Conservation (phyloP, 2,113 vertebrate genomes). For the Phoenicopterus ruber region DNA sequence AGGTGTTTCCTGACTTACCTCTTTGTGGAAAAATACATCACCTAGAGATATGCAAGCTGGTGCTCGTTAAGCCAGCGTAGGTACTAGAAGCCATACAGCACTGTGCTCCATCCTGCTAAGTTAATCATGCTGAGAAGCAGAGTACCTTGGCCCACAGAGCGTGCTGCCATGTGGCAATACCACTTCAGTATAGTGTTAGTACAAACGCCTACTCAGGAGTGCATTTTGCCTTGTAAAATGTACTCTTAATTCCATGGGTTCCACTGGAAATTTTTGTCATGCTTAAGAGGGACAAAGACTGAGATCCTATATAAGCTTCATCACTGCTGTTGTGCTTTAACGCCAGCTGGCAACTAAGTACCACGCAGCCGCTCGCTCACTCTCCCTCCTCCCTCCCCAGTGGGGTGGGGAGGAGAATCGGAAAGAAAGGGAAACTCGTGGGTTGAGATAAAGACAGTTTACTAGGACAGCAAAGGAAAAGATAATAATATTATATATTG, state of each 20-base stretch:
- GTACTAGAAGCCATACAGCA: neutral
- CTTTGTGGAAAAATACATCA: neutral
- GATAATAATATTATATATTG: too few species aligned
- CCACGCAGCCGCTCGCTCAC: too few species aligned
- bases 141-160: neutral
- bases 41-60: neutral
- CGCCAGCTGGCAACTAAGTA: too few species aligned
- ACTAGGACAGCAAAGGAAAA: too few species aligned
- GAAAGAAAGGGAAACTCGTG: too few species aligned
- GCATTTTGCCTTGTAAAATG: neutral
- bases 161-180: neutral
- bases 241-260: neutral
- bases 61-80: neutral
- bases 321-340: neutral
- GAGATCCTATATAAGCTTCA: neutral
- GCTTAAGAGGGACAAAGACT: neutral
- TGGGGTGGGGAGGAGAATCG: too few species aligned
- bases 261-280: neutral
- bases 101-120: neutral
- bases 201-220: neutral
- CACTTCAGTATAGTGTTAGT: neutral
- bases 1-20: neutral
- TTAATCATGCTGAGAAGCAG: neutral
- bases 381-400: too few species aligned
- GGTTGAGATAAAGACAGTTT: too few species aligned